Base-by-base conservation (phyloP, 1,140 invertebrate genomes). In the Drosophila teissieri region DNA sequence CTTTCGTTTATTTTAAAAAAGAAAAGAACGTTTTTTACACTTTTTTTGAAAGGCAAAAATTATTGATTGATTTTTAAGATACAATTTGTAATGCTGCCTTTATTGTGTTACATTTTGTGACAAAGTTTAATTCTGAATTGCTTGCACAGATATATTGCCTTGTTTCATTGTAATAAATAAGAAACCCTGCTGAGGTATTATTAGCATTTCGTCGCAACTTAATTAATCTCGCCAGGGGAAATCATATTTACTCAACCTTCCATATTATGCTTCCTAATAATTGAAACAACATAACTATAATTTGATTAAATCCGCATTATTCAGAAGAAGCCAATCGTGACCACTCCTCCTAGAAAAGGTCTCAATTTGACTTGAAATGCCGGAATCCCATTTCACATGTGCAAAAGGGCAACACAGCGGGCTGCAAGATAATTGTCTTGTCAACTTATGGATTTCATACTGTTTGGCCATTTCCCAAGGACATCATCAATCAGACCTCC, bases 391-490 rank as follows among this genome's bases (percentile, higher is more conserved):
- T 4, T 40, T 11, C 10, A 36, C 24, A 27, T 48, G 2, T 36
- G 19, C 27, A 44, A 11, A 11, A 17, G n/a, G 24, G 17, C 52
- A 40, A 31, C 55, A 48, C 46, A 37, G 37, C 39, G 48, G 46
- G 54, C 48, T 52, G 55, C 40, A 46, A 73, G 52, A 73, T 73
- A 73, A 73, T 73, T 73, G 67, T 73, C 55, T 73, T 73, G 69
- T 61, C 69, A 73, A 73, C 68, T 73, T 73, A 73, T 73, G 68
- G 69, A 61, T 73, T 73, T 73, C 45, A 48, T 24, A 60, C 53
- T 73, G 54, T 73, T 73, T 61, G 68, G 54, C 67, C 67, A 73
- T 61, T 60, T 52, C 24, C 64, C 27, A 39, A 31, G 54, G 55
- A 60, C 68, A 73, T 73, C 69, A 73, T 73, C 69, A 73, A 73